Evolutionary conservation across 2,113 vertebrate genomes (phyloP).

Genomic region (Taurulus bubalis): DNA sequence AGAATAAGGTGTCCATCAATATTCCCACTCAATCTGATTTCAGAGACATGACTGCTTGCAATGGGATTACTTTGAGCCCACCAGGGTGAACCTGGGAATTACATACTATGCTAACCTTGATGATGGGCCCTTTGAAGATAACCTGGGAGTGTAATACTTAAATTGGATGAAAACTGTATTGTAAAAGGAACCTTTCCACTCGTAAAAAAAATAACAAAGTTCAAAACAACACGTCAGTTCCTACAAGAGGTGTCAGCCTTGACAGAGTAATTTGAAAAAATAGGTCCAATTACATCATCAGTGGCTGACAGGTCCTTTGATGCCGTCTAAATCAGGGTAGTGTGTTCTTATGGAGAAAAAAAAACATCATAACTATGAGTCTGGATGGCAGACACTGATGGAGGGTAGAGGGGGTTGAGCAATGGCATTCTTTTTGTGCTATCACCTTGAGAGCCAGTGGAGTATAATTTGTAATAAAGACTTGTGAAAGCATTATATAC

Average conservation of each 20-base stretch:
- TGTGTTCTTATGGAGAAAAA: conserved; percentile 6
- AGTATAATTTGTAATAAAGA: conserved; percentile 12
- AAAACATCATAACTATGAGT: conserved; percentile 11
- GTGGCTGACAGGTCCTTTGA: conserved; percentile 11
- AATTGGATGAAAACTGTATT: conserved; percentile 1
- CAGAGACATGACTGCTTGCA: not conserved
- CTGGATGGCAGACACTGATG: conserved; percentile 18
- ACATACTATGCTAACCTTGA: not conserved
- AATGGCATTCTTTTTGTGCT: conserved; percentile 6
- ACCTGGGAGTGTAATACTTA: not conserved
- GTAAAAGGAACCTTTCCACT: not conserved
- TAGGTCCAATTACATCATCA: conserved; percentile 17
- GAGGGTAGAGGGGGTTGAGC: not conserved
- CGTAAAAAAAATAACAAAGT: not conserved
- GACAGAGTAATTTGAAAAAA: conserved; percentile 23
- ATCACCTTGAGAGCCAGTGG: conserved; percentile 4
- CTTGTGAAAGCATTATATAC: conserved; percentile 23
- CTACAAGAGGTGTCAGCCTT: conserved; percentile 17
- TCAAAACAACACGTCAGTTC: conserved; percentile 8
- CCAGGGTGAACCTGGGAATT: not conserved
- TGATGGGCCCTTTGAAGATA: not conserved
- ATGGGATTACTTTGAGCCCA: not conserved
- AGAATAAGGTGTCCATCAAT: not conserved
- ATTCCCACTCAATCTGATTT: not conserved
- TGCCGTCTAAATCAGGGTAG: not conserved